Evolutionary conservation across 1,140 invertebrate genomes (phyloP).

Genomic region (Drosophila malerkotliana): DNA sequence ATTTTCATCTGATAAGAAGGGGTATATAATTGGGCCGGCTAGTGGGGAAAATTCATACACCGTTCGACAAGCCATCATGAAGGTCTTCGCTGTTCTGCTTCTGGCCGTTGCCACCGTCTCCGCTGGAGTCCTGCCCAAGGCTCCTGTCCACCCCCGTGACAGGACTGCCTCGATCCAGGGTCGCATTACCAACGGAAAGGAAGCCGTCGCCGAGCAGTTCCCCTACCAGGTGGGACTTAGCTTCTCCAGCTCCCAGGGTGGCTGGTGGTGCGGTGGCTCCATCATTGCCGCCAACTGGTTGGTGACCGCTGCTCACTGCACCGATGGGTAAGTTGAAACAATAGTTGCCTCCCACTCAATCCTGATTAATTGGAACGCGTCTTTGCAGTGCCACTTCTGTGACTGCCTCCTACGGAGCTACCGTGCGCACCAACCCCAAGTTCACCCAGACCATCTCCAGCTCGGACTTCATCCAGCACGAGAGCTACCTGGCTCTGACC

Average conservation of each 20-base stretch:
- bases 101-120: slow-evolving; percentile 11
- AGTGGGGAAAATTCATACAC: background rate
- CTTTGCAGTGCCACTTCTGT: slow-evolving; percentile 25
- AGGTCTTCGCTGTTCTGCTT: background rate
- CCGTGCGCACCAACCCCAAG: slow-evolving; percentile 41
- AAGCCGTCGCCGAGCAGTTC: slow-evolving; percentile 83
- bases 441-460: slow-evolving; percentile 40
- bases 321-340: background rate
- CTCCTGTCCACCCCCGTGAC: slow-evolving; percentile 58
- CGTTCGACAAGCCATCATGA: background rate
- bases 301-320: slow-evolving; percentile 86
- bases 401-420: slow-evolving; percentile 44
- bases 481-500: slow-evolving; percentile 21
- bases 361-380: too few relatives aligned
- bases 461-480: slow-evolving; percentile 45
- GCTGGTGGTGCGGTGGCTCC: slow-evolving; percentile 86
- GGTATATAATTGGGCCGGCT: slow-evolving; percentile 3
- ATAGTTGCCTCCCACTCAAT: too few relatives aligned
- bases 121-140: slow-evolving; percentile 54
- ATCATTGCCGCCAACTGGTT: slow-evolving; percentile 85
- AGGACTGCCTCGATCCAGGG: slow-evolving; percentile 52
- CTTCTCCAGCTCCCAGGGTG: slow-evolving; percentile 64
- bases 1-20: background rate
- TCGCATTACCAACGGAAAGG: slow-evolving; percentile 74
- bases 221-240: slow-evolving; percentile 85